These are phyloP conservation scores for Lethenteron reissneri DNA, from an alignment of 2,113 vertebrate species.

Conservation along the genomic window DNA sequence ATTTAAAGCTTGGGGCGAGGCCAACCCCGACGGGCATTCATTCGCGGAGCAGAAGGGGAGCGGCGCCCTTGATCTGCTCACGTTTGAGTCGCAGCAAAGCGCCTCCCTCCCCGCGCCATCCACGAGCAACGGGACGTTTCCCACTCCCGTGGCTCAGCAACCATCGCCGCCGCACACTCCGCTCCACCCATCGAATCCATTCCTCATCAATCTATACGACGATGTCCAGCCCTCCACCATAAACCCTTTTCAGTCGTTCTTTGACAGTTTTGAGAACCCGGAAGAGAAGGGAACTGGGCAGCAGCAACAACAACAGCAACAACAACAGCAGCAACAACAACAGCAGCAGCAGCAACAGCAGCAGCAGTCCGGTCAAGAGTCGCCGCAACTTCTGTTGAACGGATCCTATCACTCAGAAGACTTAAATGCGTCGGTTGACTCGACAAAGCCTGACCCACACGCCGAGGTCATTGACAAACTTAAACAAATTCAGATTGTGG, in stretches of 20 bases:
- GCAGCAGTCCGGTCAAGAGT: conserved; percentile 28
- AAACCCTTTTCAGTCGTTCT: conserved; percentile 57
- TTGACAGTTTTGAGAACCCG: conserved; percentile 22
- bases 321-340: conserved; percentile 12
- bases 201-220: conserved; percentile 38
- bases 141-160: too few species aligned
- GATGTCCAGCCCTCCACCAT: conserved; percentile 52
- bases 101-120: too few species aligned
- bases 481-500: conserved; percentile 35
- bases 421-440: conserved; percentile 22
- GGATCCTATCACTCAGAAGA: conserved; percentile 28
- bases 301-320: background rate
- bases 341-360: conserved; percentile 19
- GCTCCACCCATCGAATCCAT: conserved; percentile 45
- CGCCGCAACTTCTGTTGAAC: conserved; percentile 18
- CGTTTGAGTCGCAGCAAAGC: conserved; percentile 18
- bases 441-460: conserved; percentile 18
- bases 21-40: conserved; percentile 32
- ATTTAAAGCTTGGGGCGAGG: conserved; percentile 27
- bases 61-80: conserved; percentile 25
- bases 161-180: conserved; percentile 11
- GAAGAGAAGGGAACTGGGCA: background rate
- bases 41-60: conserved; percentile 30
- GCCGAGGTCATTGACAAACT: conserved; percentile 35
- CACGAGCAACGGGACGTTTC: too few species aligned